Conservation (phyloP, 1,140 invertebrate species). For the Paracyclopina nana region DNA sequence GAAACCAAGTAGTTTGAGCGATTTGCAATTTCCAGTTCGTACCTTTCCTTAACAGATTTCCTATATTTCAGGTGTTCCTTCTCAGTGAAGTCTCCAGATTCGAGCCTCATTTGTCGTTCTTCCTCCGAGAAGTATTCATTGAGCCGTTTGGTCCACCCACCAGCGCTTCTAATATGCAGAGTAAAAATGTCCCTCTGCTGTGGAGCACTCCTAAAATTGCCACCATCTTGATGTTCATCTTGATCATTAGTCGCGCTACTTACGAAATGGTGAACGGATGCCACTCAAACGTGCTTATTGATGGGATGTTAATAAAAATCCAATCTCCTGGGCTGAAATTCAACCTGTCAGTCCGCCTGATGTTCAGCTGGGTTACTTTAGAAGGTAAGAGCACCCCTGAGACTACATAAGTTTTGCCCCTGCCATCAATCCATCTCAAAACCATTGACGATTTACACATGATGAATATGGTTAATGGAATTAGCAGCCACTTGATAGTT, state of each 20-base stretch:
- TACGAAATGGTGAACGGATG: conserved; percentile 84
- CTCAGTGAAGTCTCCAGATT: not conserved
- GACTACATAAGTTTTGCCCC: not conserved
- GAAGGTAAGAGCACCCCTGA: not conserved
- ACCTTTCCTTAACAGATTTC: not conserved
- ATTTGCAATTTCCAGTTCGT: not conserved
- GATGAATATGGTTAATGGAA: no score
- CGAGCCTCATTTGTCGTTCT: not conserved
- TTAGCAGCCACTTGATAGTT: no score
- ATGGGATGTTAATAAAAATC: conserved; percentile 77
- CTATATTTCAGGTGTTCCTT: not conserved
- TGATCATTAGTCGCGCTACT: not conserved
- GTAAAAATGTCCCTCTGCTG: conserved; percentile 52
- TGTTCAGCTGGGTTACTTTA: conserved; percentile 29
- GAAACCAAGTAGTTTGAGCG: not conserved
- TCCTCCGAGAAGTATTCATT: conserved; percentile 17
- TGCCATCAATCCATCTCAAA: not conserved
- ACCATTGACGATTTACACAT: no score
- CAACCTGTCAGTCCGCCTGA: conserved; percentile 61
- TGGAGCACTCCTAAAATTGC: not conserved
- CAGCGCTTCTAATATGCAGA: conserved; percentile 71
- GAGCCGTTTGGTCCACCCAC: conserved; percentile 20
- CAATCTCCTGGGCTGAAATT: conserved; percentile 82
- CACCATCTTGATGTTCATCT: not conserved
- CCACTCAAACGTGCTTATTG: conserved; percentile 81